Base-by-base conservation (phyloP, 2,797 vertebrate genomes). In the Anniella stebbinsi region DNA sequence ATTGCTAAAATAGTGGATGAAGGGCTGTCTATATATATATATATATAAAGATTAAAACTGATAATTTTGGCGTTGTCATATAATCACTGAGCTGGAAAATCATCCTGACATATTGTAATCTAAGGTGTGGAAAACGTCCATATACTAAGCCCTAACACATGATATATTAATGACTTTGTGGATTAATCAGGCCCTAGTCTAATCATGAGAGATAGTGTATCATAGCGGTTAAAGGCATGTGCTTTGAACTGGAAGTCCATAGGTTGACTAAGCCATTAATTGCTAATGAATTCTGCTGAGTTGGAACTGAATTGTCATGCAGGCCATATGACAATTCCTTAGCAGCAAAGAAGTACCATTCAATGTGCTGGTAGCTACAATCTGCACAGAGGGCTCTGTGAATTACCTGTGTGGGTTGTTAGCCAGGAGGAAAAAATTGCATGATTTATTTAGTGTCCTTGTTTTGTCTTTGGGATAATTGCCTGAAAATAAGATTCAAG, bases 1-100 rank as follows among this genome's bases (percentile, higher is more conserved):
- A 92, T 12, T 86, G n/a, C 67, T 90, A 87, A 91, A 88, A 86
- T 11, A 92, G 48, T 38, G 67, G 93, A 90, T 48, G 67, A 57
- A 87, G 28, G 30, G 1, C 48, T 91, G 33, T 67, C 60, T 63
- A 41, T 7, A 66, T 38, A 41, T 17, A 80, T 51, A 51, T 4
- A 51, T 51, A 80, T 1, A 15, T 84, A 84, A 28, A 48, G 41
- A 69, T 33, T 45, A 13, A 84, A 81, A n/a, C 25, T 18, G 4
- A 63, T 63, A 36, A 38, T 48, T 67, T 48, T 69, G 77, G 13
- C 21, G 28, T 54, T 13, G 2, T 54, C 30, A 80, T 80, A 54
- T 28, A 80, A 84, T 30, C 25, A 84, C 33, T 69, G 66, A 69
- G 30, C 38, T 48, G 15, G 66, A 25, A 69, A 33, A 48, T 48